These are phyloP conservation scores for Sebastes vulpes DNA, from an alignment of 2,797 vertebrate species.

Conservation along the genomic window DNA sequence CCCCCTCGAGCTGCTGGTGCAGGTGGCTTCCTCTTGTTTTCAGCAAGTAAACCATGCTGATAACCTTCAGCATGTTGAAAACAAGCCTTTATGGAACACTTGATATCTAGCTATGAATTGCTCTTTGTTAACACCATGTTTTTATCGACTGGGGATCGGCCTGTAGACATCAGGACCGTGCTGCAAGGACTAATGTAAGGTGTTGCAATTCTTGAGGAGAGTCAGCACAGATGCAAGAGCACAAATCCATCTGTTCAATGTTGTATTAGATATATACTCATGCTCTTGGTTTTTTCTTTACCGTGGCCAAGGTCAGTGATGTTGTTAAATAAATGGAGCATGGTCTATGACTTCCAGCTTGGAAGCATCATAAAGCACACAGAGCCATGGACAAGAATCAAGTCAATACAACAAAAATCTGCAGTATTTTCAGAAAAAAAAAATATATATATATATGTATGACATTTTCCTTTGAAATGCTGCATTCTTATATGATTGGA, in stretches of 20 bases:
- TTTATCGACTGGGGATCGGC: neutral
- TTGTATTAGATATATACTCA: neutral
- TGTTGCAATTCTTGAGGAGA: neutral
- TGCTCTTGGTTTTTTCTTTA: neutral
- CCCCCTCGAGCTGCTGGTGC: neutral
- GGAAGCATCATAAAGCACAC: neutral
- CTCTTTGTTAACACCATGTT: slow-evolving; percentile 13
- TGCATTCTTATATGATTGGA: neutral
- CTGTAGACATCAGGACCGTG: neutral
- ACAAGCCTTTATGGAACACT: slow-evolving; percentile 1
- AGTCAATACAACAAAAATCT: neutral
- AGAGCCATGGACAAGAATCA: neutral
- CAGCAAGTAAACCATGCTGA: neutral
- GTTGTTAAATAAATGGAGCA: neutral
- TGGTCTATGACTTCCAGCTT: neutral
- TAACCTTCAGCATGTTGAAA: slow-evolving; percentile 1
- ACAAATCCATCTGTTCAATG: neutral
- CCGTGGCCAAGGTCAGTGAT: neutral
- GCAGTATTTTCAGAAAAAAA: neutral
- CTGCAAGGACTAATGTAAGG: neutral
- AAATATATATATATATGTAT: neutral
- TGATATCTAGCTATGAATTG: neutral
- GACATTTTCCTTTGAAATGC: neutral
- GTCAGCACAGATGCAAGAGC: neutral
- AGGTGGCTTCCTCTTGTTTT: slow-evolving; percentile 13